Evolutionary conservation across 2,113 vertebrate genomes (phyloP), one percentile per base, ranked within the genome.

Genomic region (Albula goreensis): DNA sequence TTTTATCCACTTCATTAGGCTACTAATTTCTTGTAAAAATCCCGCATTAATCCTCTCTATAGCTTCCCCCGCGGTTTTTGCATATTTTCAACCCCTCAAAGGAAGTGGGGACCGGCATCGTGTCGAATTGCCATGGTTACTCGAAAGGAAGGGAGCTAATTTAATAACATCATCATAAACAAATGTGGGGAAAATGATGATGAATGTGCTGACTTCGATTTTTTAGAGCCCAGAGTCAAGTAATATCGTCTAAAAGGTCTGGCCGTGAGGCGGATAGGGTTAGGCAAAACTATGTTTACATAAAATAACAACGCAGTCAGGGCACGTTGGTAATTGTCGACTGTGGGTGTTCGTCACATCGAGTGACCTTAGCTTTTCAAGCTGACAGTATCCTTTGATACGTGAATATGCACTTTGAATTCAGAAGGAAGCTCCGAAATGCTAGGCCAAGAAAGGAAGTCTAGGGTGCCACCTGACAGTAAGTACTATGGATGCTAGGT

Each of bases 1-100:
- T 97, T 97, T 96, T 96, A 96, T 96, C 95, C 96, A 96, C 96
- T 97, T 97, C 94, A 97, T 98, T 97, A 97, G 94, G 95, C 95
- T 95, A 95, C 96, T 97, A 96, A 97, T 98, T 97, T 97, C 94
- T 97, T 96, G 94, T 96, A 95, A 97, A 97, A 96, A 95, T 95
- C 92, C 94, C 91, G 96, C 96, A 97, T 97, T 97, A 97, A 96
- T 96, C 94, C 96, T 95, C 96, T 94, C 89, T 95, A 95, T 94
- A 95, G 95, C 95, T 96, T 96, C 95, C 95, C 53, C 95, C 91
- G 95, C 92, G 93, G 96, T 96, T 95, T 94, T 95, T 91, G 92
- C 94, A 94, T 94, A 94, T 96, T 95, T 96, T 93, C 92, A 92
- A 90, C 93, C 91, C 92, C 80, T 92, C 92, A 79, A 93, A 93